Evolutionary conservation across 2,113 vertebrate genomes (phyloP).

Genomic region (Mellivora capensis): DNA sequence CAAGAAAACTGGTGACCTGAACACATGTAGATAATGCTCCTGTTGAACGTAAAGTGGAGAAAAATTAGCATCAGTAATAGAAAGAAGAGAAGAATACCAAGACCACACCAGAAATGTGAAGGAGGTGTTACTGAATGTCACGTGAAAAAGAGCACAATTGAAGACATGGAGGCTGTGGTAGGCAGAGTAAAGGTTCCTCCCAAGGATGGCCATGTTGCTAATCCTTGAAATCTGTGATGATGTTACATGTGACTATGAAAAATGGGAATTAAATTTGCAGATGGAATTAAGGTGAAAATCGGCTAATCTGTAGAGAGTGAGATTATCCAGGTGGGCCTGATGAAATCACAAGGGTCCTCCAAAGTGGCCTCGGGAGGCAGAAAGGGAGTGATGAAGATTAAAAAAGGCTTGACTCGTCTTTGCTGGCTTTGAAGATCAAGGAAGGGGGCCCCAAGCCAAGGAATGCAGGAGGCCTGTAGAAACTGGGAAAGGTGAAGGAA

Average conservation of each 20-base stretch:
- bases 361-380: neutral
- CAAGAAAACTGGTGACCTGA: neutral
- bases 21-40: neutral
- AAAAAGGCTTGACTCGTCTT: neutral
- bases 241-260: neutral
- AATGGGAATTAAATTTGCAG: neutral
- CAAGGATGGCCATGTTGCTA: neutral
- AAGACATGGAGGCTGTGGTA: neutral
- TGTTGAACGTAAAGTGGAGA: neutral
- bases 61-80: neutral
- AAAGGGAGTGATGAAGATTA: neutral
- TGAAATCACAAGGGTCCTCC: neutral
- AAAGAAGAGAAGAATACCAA: neutral
- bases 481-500: neutral
- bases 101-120: neutral
- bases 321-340: neutral
- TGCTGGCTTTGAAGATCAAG: neutral
- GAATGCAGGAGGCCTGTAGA: too few species aligned
- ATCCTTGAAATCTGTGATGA: neutral
- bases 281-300: neutral
- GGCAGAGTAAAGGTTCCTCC: neutral
- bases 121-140: neutral
- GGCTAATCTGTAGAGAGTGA: neutral
- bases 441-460: neutral
- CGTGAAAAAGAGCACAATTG: neutral